phyloP scores from a whole-genome alignment of 2,888 invertebrate species.

The Microctonus aethiopoides region DNA sequence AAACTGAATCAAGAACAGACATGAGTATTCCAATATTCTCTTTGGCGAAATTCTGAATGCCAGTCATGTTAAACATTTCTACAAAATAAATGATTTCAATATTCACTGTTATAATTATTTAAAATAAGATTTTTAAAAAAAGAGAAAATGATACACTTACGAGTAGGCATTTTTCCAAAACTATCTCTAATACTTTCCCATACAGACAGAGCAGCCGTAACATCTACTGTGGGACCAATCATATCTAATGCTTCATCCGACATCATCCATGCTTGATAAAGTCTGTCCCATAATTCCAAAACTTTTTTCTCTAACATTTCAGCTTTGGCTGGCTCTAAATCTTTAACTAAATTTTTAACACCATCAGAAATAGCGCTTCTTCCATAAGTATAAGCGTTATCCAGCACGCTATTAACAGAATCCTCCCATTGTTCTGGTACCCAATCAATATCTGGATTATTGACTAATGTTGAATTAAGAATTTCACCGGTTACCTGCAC shows the following conservation, averaged over 20 bases:
- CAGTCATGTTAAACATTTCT: constrained; percentile 79
- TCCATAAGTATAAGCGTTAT: constrained; percentile 94
- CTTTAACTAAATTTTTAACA: constrained; percentile 83
- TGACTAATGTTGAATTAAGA: constrained; percentile 87
- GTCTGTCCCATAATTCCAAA: constrained; percentile 91
- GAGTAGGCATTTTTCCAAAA: constrained; percentile 78
- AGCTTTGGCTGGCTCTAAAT: constrained; percentile 83
- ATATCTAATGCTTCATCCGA: constrained; percentile 71
- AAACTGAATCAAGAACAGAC: constrained; percentile 86
- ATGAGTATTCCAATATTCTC: constrained; percentile 91
- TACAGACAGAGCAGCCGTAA: constrained; percentile 77
- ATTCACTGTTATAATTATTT: background rate
- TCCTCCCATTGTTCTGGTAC: constrained; percentile 87
- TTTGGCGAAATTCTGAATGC: constrained; percentile 83
- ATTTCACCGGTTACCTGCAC: constrained; percentile 89
- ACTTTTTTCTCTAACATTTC: constrained; percentile 88
- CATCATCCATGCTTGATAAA: constrained; percentile 93
- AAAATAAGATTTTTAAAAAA: background rate
- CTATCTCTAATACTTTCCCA: constrained; percentile 79
- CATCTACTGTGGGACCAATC: constrained; percentile 79
- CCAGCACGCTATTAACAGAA: constrained; percentile 88
- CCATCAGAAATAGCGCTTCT: constrained; percentile 89
- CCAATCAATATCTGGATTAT: constrained; percentile 83
- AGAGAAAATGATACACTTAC: constrained; percentile 65
- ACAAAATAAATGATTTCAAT: constrained; percentile 58